Evolutionary conservation across 2,888 invertebrate species (phyloP), one percentile per base, ranked within the genome.

Genomic region (Chaetogeoica ovagalla): DNA sequence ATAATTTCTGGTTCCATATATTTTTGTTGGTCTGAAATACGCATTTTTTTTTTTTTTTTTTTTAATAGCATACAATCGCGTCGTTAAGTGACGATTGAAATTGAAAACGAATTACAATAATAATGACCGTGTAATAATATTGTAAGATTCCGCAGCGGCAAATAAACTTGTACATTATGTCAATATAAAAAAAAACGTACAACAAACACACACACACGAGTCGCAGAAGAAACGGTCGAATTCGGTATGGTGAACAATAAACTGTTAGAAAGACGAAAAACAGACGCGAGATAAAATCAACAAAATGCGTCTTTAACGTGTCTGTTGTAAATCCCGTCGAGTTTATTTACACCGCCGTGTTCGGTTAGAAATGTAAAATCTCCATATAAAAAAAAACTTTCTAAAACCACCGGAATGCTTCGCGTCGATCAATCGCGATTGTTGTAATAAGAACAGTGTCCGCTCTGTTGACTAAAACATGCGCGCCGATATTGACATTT

Each of bases 1-100:
- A 69, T 48, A 52, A 52, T 69, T 69, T 76, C 21, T 69, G 69
- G 60, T 70, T 77, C 48, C 48, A 48, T 76, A 60, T 76, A 37
- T 62, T 70, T 79, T 79, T 23, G 7, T 37, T 30, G 30, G 21
- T 55, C 21, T 55, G 15, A 1, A 37, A n/a, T 63, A 59, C 19
- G 37, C n/a, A n/a, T n/a, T n/a, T n/a, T n/a, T n/a, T n/a, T n/a
- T n/a, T n/a, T n/a, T n/a, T n/a, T n/a, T n/a, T n/a, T n/a, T 30
- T 30, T 30, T 30, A 30, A 30, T 30, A 30, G n/a, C 4, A 30
- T 30, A 30, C 30, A 30, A 30, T 30, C 30, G 30, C 4, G 30
- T 30, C 30, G 30, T 30, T 30, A 2, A 30, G 30, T 30, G 30
- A 30, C 15, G 15, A 43, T 43, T 52, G 11, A 52, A 52, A 52